phyloP scores from a whole-genome alignment of 2,797 vertebrate genomes.

The Pitangus sulphuratus region DNA sequence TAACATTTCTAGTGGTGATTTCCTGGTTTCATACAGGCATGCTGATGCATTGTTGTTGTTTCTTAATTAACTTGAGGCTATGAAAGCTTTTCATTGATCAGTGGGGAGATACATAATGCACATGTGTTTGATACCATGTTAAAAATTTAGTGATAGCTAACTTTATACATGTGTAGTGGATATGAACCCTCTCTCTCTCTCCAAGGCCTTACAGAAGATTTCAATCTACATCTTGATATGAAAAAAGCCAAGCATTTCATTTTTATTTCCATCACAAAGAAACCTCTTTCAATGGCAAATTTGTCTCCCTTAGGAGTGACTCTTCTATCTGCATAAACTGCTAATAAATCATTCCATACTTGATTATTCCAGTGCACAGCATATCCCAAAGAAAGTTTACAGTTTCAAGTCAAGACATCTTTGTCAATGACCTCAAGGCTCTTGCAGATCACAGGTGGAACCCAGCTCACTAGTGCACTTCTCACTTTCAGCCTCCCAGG shows the following conservation, averaged over 20 bases:
- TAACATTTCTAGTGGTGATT: neutral
- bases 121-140: rapidly evolving
- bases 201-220: neutral
- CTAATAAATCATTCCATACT: constrained; percentile 44
- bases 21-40: neutral
- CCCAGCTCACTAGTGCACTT: neutral
- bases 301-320: neutral
- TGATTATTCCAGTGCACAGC: neutral
- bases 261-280: neutral
- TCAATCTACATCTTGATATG: neutral
- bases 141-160: neutral
- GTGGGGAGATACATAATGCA: neutral
- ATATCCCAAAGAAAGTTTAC: constrained; percentile 28
- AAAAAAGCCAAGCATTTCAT: neutral
- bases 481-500: constrained; percentile 50
- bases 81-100: neutral
- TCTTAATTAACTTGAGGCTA: neutral
- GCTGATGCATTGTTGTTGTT: neutral
- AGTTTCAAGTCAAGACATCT: constrained; percentile 60
- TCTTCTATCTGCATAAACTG: neutral
- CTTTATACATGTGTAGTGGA: neutral
- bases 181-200: neutral
- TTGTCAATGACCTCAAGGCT: constrained; percentile 46
- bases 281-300: neutral
- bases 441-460: constrained; percentile 18